Base-by-base conservation (phyloP, 1,140 invertebrate genomes). In the Ylistrum balloti region DNA sequence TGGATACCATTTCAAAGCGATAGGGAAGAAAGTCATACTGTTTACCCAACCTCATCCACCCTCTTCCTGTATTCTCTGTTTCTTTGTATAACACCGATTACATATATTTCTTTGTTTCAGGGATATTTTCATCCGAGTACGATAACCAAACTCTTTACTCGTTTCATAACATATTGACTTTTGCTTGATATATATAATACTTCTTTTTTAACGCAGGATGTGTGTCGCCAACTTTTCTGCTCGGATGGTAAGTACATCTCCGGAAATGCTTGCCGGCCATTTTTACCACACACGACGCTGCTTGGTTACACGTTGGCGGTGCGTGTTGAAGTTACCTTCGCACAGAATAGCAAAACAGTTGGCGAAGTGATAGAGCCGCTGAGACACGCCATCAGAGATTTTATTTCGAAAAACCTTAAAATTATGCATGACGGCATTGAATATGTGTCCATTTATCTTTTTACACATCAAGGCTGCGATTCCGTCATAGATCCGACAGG, bases 231-330 rank as follows among this genome's bases (percentile, higher is more conserved):
- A 0, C 28, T 74, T 22, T n/a, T 7, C 28, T 74, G 56, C 56
- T 74, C 17, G 9, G 56, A 74, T 28, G 56, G 56, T 1, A 74
- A 28, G n/a, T 74, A 28, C n/a, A 22, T 74, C 22, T 3, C 22
- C 56, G 11, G n/a, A n/a, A 74, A 74, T 28, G 56, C 22, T 28
- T 74, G 56, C 22, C 56, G 56, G 11, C 56, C 56, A 28, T 74
- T 74, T 74, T 74, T 74, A 74, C 56, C 56, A n/a, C 22, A 74
- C n/a, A 17, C 56, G 56, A 74, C 56, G 56, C 28, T 74, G 56
- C 56, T 74, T 74, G 56, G 56, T 7, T 74, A 74, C n/a, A 28
- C 56, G 28, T 28, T 74, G 56, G 56, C 56, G 56, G 22, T 28
- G n/a, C 9, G 17, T 9, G 56, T 74, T 0, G n/a, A 28, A 28